Evolutionary conservation across 2,888 invertebrate genomes (phyloP), one percentile per base, ranked within the genome.

Genomic region (Diloba caeruleocephala): DNA sequence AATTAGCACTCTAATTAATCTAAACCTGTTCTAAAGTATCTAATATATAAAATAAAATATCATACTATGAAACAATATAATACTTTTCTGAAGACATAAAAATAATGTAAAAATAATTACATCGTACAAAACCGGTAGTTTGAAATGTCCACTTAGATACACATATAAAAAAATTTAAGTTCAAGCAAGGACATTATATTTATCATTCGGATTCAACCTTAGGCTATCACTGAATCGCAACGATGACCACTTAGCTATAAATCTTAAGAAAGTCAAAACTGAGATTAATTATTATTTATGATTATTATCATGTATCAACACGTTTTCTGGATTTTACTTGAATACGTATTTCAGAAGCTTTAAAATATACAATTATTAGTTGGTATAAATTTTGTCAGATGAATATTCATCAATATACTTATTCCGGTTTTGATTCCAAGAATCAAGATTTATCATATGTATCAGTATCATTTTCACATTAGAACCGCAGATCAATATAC

Each of bases 201-300:
- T 42, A 25, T 42, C 42, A 5, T 14, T 14, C 23, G 10, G 0
- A 14, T 42, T 25, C 25, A n/a, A 17, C 23, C 32, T 23, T 15
- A 9, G 8, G 12, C 15, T 17, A 10, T 32, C 33, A 12, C 12
- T 5, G 9, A 25, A 25, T 39, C 17, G 1, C 28, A 12, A 3
- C 9, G 33, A 43, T 43, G 33, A 43, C 33, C 43, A 9, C 17
- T 14, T 15, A 43, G 25, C 25, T 17, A 43, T 32, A 42, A 33
- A 32, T 43, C 33, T 23, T 14, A 10, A 4, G 25, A 15, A 0
- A 25, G 15, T 33, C 25, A 43, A 33, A 10, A 17, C 25, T 6
- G 3, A 33, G 43, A 43, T 43, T 33, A 59, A 37, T 65, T 19
- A 45, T 45, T 31, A 65, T 61, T 59, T 65, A 51, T 37, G 39